phyloP scores from a whole-genome alignment of 1,140 invertebrate genomes.

The Paralvinella palmiformis region DNA sequence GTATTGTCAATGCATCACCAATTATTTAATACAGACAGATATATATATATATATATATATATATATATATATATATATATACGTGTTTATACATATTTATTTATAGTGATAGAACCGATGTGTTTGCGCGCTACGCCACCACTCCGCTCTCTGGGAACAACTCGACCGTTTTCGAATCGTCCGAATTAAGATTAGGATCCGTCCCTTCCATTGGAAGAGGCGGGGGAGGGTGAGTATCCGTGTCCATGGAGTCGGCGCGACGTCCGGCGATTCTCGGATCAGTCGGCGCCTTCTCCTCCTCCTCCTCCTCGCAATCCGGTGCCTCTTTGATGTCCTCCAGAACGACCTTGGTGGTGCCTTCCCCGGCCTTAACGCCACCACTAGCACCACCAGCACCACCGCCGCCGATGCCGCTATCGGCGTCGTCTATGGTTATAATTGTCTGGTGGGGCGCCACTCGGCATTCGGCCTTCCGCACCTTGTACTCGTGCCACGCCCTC shows the following conservation, averaged over 20 bases:
- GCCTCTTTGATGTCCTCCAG: neutral
- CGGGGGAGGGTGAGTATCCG: conserved; percentile 3
- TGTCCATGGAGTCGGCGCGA: conserved; percentile 10
- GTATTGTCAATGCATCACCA: too few species aligned
- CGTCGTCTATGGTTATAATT: neutral
- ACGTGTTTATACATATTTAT: too few species aligned
- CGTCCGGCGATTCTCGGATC: conserved; percentile 13
- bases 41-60: too few species aligned
- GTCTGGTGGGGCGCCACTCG: neutral
- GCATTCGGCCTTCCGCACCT: neutral
- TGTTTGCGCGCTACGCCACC: conserved; percentile 38
- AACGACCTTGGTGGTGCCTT: neutral
- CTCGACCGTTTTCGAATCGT: conserved; percentile 31
- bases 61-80: too few species aligned
- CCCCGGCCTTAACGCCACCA: neutral
- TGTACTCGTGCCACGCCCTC: conserved; percentile 67
- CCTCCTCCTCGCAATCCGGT: neutral
- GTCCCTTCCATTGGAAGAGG: conserved; percentile 10
- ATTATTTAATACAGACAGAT: too few species aligned
- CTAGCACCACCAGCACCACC: neutral
- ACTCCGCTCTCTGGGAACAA: conserved; percentile 43
- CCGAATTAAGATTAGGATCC: conserved; percentile 10
- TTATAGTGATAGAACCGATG: too few species aligned
- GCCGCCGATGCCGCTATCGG: neutral
- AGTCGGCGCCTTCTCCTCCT: conserved; percentile 8